Base-by-base conservation (phyloP, 1,140 invertebrate genomes). In the Uloborus diversus region DNA sequence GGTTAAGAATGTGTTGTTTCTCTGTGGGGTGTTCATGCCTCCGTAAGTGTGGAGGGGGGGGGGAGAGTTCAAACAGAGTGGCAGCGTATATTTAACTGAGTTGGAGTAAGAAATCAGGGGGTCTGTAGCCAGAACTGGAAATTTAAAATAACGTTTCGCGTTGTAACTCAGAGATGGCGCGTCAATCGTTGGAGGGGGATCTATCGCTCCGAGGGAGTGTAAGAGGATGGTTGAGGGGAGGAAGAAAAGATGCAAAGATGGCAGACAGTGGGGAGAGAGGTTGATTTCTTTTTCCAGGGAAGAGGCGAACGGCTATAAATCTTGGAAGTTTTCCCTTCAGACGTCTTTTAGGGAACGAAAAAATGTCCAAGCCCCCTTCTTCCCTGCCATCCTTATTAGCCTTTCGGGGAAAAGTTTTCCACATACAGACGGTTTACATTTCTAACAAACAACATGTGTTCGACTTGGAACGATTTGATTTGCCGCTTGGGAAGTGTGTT, bases 271-370 rank as follows among this genome's bases (percentile, higher is more conserved):
- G 37, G 37, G 7, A 9, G 37, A 51, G 23, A 28, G 65, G 65
- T 27, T 68, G n/a, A 51, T n/a, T 68, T 53, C n/a, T 23, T 17
- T 59, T 28, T 28, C n/a, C 4, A 59, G 56, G 17, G 30, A 53
- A 33, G 27, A 59, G 25, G 28, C 53, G 37, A 75, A 33, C 49
- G 42, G 27, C 25, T 30, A 75, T 75, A 75, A 75, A 75, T 75
- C 71, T 49, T 25, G 49, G 53, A 75, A 17, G 33, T 64, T 51
- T 73, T 28, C 47, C 59, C 71, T 33, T 42, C 25, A 57, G 32
- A 13, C 59, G 69, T 56, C 69, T 28, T 56, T 27, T 25, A n/a
- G 30, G 28, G 56, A 59, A 59, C 1, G 28, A 71, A 71, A 56
- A 42, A 25, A 23, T 53, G 47, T 20, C 23, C 5, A 30, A 23